Evolutionary conservation across 2,113 vertebrate species (phyloP).

Genomic region (Neomonachus schauinslandi): DNA sequence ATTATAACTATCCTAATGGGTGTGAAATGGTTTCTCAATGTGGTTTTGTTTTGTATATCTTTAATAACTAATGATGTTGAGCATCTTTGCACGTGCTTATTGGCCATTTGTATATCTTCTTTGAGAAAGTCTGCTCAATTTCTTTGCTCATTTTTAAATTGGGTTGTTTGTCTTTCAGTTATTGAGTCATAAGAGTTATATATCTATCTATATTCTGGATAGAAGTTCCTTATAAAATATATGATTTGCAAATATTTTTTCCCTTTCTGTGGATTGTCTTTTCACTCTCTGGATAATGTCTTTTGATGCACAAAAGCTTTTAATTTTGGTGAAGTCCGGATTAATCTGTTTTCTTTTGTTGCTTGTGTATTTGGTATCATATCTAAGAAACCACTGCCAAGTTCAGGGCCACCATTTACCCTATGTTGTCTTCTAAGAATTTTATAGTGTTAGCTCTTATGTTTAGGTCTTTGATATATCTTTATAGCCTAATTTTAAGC

Average conservation of each 20-base stretch:
- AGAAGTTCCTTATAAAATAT: neutral
- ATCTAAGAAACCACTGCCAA: neutral
- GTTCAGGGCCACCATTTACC: neutral
- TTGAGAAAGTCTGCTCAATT: neutral
- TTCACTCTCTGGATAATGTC: neutral
- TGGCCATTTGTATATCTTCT: neutral
- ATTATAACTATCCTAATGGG: neutral
- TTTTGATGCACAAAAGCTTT: conserved; percentile 9
- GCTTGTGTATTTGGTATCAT: neutral
- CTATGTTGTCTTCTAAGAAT: neutral
- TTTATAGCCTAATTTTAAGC: neutral
- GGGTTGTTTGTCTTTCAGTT: neutral
- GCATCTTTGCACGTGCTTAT: neutral
- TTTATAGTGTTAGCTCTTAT: neutral
- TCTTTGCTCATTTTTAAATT: neutral
- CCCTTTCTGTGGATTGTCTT: neutral
- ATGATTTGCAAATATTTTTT: neutral
- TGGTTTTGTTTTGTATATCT: neutral
- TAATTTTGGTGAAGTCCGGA: neutral
- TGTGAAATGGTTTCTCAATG: neutral
- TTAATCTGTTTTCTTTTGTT: neutral
- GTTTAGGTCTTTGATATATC: neutral
- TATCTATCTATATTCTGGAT: neutral
- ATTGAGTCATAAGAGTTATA: neutral
- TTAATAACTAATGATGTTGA: neutral